Evolutionary conservation across 2,888 invertebrate species (phyloP), one percentile per base, ranked within the genome.

Genomic region (Dichetophora obliterata): DNA sequence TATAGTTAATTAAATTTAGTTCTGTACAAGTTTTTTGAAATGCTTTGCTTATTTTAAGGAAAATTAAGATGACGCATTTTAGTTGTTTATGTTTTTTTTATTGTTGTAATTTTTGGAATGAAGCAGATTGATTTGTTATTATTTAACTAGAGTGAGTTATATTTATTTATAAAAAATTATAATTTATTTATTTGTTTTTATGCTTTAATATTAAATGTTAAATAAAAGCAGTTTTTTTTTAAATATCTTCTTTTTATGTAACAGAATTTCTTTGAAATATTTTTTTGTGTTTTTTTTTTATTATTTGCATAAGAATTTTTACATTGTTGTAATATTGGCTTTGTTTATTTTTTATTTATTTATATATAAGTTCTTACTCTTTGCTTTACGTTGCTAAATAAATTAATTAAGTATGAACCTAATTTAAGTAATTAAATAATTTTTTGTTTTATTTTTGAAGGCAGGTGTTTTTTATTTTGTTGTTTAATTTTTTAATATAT

Each of bases 111-210:
- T 34, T 54, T 73, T 54, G 37, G 54, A 74, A 74, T 66, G 65
- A 74, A 74, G 74, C 74, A 54, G 74, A 79, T 74, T 79, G 74
- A 59, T 75, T 80, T 77, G 75, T 77, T 77, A 75, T 75, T 76
- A 76, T 77, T 79, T 80, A 80, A 79, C 78, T 66, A 68, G 68
- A 72, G 68, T 76, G 57, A 73, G 61, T 72, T 75, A 14, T 48
- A 31, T 75, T 66, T 66, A 74, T 34, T 54, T 66, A 74, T 79
- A 81, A 81, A 80, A 81, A 80, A 73, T 80, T 81, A 77, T 78
- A 31, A 66, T 63, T 63, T 74, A 19, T 16, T 50, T 31, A 4
- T 50, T 75, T 24, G 11, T 50, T 75, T n/a, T 3, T 34, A 22
- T 34, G 14, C 52, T 73, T 73, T 37, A 27, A n/a, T 50, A 50